Evolutionary conservation across 1,140 invertebrate genomes (phyloP).

Genomic region (Babylonia areolata): DNA sequence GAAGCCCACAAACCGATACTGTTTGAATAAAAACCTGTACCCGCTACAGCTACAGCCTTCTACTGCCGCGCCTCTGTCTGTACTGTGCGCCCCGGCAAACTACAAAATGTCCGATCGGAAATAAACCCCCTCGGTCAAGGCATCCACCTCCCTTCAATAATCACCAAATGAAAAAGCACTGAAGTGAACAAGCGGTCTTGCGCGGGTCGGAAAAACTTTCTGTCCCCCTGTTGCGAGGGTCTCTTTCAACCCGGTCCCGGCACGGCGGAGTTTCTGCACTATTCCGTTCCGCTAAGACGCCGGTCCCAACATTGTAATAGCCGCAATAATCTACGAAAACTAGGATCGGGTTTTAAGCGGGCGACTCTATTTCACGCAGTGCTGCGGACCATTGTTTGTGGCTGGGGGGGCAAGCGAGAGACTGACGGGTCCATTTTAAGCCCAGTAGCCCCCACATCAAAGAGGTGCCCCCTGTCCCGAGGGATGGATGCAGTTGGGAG

Average conservation of each 20-base stretch:
- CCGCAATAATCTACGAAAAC: constrained; percentile 32
- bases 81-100: neutral
- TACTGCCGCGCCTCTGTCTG: neutral
- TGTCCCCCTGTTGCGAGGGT: neutral
- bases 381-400: constrained; percentile 6
- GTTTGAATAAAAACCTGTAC: neutral
- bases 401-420: neutral
- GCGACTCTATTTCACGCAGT: constrained; percentile 31
- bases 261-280: neutral
- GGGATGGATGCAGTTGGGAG: neutral
- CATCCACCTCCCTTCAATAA: constrained; percentile 9
- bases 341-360: neutral
- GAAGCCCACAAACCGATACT: too few relatives aligned
- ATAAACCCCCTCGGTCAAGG: neutral
- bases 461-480: neutral
- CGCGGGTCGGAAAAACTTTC: neutral
- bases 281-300: constrained; percentile 21
- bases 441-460: constrained; percentile 4
- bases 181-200: constrained; percentile 6
- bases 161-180: constrained; percentile 28
- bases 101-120: constrained; percentile 17
- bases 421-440: neutral
- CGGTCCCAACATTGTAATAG: constrained; percentile 15
- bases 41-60: too few relatives aligned
- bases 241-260: neutral